phyloP scores from a whole-genome alignment of 2,113 vertebrate genomes.

The Hemibagrus wyckioides region DNA sequence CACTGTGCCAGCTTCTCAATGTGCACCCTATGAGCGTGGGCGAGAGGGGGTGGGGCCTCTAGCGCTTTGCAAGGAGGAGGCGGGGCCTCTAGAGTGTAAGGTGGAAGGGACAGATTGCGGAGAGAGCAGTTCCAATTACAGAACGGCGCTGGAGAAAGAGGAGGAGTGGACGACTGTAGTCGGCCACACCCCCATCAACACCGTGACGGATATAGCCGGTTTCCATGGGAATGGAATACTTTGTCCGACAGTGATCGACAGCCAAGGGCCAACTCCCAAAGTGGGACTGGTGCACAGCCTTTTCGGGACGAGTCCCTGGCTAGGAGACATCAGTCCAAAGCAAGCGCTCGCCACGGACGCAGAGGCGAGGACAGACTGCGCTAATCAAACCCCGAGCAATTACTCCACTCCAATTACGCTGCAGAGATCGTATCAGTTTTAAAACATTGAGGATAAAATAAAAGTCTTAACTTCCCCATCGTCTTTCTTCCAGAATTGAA shows the following conservation, averaged over 20 bases:
- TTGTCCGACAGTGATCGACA: constrained; percentile 84
- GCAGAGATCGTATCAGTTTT: constrained; percentile 96
- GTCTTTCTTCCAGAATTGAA: constrained; percentile 65
- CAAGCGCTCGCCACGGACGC: constrained; percentile 82
- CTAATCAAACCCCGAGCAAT: constrained; percentile 84
- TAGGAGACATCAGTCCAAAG: constrained; percentile 84
- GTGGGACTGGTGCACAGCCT: constrained; percentile 92
- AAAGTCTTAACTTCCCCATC: not conserved
- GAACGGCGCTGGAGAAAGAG: constrained; percentile 83
- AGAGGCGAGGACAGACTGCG: constrained; percentile 74
- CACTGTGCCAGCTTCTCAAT: constrained; percentile 80
- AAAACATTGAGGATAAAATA: constrained; percentile 56
- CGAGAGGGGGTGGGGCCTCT: constrained; percentile 68
- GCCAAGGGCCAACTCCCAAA: constrained; percentile 85
- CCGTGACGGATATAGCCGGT: constrained; percentile 75
- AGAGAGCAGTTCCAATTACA: constrained; percentile 76
- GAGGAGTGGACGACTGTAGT: constrained; percentile 85
- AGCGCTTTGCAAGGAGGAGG: constrained; percentile 35
- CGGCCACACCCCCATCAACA: constrained; percentile 84
- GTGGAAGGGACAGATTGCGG: constrained; percentile 62
- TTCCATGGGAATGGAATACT: constrained; percentile 86
- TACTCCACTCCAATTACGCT: constrained; percentile 91
- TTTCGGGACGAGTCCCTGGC: constrained; percentile 86
- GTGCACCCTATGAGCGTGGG: constrained; percentile 86
- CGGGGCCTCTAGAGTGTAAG: constrained; percentile 54